Evolutionary conservation across 1,140 invertebrate species (phyloP).

Genomic region (Nephotettix cincticeps): DNA sequence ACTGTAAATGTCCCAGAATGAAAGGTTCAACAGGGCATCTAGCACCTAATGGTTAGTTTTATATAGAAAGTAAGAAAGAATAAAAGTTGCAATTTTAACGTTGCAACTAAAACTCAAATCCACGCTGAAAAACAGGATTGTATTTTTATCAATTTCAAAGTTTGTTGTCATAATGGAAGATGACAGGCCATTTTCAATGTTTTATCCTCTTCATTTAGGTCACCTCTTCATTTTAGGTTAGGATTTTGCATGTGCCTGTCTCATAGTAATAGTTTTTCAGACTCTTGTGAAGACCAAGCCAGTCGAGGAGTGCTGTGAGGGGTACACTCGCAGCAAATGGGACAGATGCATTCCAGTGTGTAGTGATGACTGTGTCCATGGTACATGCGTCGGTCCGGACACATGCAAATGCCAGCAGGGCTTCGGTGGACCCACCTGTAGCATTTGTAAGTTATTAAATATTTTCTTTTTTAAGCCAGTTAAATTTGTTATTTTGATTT

Average conservation of each 20-base stretch:
- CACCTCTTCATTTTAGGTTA: background rate
- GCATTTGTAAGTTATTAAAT: constrained; percentile 71
- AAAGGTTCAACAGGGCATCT: too few relatives aligned
- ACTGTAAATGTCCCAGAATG: too few relatives aligned
- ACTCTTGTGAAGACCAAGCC: constrained; percentile 69
- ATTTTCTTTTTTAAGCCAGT: constrained; percentile 3
- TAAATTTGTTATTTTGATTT: too few relatives aligned
- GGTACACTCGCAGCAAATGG: constrained; percentile 64
- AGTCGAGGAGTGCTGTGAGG: constrained; percentile 68
- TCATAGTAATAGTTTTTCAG: constrained; percentile 45
- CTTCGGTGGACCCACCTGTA: constrained; percentile 84
- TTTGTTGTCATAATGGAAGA: too few relatives aligned
- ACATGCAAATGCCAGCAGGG: constrained; percentile 83
- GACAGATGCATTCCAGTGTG: constrained; percentile 77
- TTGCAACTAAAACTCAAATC: background rate
- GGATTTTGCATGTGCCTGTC: background rate
- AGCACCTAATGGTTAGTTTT: too few relatives aligned
- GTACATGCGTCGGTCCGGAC: constrained; percentile 80
- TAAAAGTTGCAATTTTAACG: background rate
- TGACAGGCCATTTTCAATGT: background rate
- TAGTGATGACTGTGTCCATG: constrained; percentile 76
- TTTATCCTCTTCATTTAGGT: background rate
- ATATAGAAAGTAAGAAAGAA: too few relatives aligned
- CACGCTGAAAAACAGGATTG: background rate
- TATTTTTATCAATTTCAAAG: background rate